Evolutionary conservation across 1,140 invertebrate genomes (phyloP).

Genomic region (Trypoxylus dichotomus): DNA sequence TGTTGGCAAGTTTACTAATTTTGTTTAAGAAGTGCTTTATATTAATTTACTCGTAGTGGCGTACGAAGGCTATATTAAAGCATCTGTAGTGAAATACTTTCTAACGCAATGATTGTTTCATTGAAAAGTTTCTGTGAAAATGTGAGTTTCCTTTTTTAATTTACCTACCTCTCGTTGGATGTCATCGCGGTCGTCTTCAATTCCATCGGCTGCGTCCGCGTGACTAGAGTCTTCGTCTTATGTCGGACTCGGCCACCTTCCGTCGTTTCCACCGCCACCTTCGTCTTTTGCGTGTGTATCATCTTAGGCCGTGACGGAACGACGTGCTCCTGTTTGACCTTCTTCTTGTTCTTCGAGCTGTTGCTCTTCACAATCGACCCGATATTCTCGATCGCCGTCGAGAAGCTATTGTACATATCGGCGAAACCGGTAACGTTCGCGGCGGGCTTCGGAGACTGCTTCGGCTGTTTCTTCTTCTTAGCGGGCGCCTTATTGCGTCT

Average conservation of each 20-base stretch:
- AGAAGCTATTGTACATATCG: constrained; percentile 55
- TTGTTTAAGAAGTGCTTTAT: too few species aligned
- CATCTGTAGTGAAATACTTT: too few species aligned
- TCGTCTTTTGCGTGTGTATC: constrained; percentile 72
- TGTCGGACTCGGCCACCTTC: constrained; percentile 59
- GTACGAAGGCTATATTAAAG: too few species aligned
- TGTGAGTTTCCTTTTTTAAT: too few species aligned
- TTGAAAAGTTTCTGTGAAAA: too few species aligned
- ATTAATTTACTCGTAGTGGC: too few species aligned
- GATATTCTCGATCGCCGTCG: constrained; percentile 60
- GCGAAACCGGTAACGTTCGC: constrained; percentile 33
- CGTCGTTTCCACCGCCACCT: constrained; percentile 58
- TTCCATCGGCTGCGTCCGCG: constrained; percentile 59
- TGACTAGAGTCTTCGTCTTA: constrained; percentile 62
- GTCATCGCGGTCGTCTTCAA: constrained; percentile 50
- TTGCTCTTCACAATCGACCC: constrained; percentile 54
- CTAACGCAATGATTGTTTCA: too few species aligned
- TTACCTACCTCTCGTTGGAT: constrained; percentile 45
- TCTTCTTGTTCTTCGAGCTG: constrained; percentile 53
- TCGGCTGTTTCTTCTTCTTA: constrained; percentile 53
- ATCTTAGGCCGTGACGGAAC: constrained; percentile 65
- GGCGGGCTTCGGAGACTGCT: constrained; percentile 33
- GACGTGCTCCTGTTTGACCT: constrained; percentile 44
- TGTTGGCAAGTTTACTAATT: too few species aligned
- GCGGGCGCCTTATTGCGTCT: constrained; percentile 42